Evolutionary conservation across 2,797 vertebrate genomes (phyloP).

Genomic region (Melanotaenia trifasciata): DNA sequence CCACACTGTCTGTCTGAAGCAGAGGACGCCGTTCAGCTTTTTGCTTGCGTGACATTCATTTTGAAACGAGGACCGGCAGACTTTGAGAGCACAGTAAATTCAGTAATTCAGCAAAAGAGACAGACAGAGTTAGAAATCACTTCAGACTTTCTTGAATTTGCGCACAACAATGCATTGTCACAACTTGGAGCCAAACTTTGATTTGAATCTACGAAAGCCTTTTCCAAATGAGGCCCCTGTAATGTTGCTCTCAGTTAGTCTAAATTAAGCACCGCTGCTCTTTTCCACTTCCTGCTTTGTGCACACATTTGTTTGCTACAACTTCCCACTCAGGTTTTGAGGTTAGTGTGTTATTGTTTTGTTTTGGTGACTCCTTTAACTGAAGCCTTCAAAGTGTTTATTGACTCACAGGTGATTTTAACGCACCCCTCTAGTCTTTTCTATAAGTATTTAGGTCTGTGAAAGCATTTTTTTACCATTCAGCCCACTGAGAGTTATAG

Average conservation of each 20-base stretch:
- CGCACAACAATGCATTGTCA: background rate
- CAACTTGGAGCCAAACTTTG: background rate
- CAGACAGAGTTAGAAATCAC: background rate
- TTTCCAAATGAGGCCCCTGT: background rate
- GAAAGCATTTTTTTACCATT: slow-evolving; percentile 34
- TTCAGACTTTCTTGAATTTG: background rate
- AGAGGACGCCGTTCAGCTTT: background rate
- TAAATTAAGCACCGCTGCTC: slow-evolving; percentile 62
- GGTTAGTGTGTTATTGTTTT: slow-evolving; percentile 56
- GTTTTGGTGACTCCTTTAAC: slow-evolving; percentile 15
- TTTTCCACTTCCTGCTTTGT: slow-evolving; percentile 72
- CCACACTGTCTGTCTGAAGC: slow-evolving; percentile 51
- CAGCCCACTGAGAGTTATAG: slow-evolving; percentile 33
- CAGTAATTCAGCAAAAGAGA: background rate
- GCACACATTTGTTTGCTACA: slow-evolving; percentile 66
- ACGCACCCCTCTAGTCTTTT: background rate
- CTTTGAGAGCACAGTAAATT: background rate
- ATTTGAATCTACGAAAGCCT: slow-evolving; percentile 6
- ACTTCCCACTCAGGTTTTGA: slow-evolving; percentile 66
- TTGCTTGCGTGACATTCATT: slow-evolving; percentile 42
- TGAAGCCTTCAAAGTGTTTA: background rate
- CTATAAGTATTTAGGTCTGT: background rate
- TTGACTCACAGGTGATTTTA: background rate
- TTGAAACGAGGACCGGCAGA: slow-evolving; percentile 16
- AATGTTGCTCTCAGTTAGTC: slow-evolving; percentile 38